Conservation (phyloP, 2,797 vertebrate species). For the Gambusia yucatana region DNA sequence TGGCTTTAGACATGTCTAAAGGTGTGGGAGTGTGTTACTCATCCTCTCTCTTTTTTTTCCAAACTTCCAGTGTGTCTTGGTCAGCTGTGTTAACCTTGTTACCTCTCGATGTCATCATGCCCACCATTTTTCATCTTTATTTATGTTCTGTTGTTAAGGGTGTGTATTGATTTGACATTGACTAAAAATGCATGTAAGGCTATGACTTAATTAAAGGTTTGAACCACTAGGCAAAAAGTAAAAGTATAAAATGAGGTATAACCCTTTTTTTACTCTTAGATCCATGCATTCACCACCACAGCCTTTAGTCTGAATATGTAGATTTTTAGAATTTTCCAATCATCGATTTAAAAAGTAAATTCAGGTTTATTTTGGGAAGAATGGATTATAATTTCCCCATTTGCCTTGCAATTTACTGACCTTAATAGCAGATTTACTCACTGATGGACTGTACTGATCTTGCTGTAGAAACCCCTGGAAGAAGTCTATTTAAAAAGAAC, state of each 20-base stretch:
- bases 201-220: background rate
- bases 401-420: background rate
- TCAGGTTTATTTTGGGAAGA: background rate
- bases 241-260: background rate
- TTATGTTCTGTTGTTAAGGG: background rate
- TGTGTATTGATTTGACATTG: constrained; percentile 1
- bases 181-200: background rate
- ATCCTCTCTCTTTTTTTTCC: constrained; percentile 15
- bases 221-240: background rate
- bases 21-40: constrained; percentile 62
- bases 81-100: background rate
- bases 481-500: background rate
- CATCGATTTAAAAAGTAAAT: background rate
- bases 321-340: background rate
- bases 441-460: background rate
- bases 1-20: constrained; percentile 27
- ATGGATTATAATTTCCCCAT: background rate
- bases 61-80: constrained; percentile 6
- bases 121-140: background rate
- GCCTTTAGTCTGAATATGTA: background rate
- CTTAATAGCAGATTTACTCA: background rate
- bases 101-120: background rate
- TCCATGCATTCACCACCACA: background rate
- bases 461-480: background rate
- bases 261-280: background rate